These are phyloP conservation scores for Astropecten irregularis DNA, from an alignment of 53 echinoderm and acorn worm genomes.

Conservation along the genomic window DNA sequence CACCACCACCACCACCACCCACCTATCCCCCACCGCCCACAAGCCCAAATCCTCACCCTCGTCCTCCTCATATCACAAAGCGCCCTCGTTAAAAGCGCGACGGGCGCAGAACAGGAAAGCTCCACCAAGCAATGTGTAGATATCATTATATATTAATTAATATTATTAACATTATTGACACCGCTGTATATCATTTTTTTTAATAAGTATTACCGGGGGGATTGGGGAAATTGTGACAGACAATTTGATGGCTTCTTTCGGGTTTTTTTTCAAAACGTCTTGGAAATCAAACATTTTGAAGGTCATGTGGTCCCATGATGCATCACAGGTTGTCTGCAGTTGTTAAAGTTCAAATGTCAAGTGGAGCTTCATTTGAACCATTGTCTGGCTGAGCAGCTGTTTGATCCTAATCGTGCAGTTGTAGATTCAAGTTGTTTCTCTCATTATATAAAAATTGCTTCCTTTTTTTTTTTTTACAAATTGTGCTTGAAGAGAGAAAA, in stretches of 20 bases:
- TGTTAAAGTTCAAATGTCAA: no score
- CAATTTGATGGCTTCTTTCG: conserved; percentile 3
- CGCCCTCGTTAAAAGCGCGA: conserved; percentile 37
- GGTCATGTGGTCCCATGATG: neutral
- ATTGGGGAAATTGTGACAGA: conserved; percentile 28
- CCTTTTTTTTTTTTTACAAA: no score
- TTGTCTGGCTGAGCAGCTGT: no score
- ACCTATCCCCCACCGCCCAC: conserved; percentile 5
- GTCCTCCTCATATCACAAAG: conserved; percentile 27
- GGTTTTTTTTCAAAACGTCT: neutral
- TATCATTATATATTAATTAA: conserved; percentile 33
- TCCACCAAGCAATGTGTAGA: conserved; percentile 60
- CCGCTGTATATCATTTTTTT: conserved; percentile 48
- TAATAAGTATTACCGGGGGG: neutral
- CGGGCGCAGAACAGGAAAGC: conserved; percentile 50
- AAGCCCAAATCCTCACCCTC: neutral
- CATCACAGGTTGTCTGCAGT: no score
- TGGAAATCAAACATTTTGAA: neutral
- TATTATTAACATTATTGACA: neutral
- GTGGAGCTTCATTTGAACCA: no score
- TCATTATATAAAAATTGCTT: no score
- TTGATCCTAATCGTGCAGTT: no score
- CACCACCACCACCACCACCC: conserved; percentile 35
- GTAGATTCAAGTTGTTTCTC: no score
- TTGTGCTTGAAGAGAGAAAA: no score